These are phyloP conservation scores for Apis dorsata DNA, from an alignment of 1,140 invertebrate species.

Conservation along the genomic window DNA sequence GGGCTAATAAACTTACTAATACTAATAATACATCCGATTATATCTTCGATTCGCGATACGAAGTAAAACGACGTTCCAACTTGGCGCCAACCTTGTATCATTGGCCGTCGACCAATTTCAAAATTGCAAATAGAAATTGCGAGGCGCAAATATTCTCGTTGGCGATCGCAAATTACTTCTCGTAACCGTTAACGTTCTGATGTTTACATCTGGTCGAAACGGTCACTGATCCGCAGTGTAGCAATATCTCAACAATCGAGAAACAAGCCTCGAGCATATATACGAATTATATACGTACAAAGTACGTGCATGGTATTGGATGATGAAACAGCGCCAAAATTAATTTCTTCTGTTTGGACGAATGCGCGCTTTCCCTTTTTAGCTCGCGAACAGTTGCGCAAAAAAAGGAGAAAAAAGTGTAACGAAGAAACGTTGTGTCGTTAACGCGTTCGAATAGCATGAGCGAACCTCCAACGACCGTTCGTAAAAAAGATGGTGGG, in stretches of 20 bases:
- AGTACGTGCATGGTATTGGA: too few relatives aligned
- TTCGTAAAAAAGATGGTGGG: slow-evolving; percentile 4
- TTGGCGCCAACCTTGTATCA: background rate
- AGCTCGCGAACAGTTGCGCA: background rate
- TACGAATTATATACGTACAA: too few relatives aligned
- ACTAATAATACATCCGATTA: slow-evolving; percentile 15
- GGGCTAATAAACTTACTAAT: slow-evolving; percentile 54
- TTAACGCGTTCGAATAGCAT: slow-evolving; percentile 37
- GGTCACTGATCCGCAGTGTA: too few relatives aligned
- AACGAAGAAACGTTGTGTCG: background rate
- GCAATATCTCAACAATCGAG: too few relatives aligned
- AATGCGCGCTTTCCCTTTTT: background rate
- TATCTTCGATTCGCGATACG: background rate
- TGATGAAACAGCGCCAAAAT: background rate
- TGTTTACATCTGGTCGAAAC: too few relatives aligned
- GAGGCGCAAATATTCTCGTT: too few relatives aligned
- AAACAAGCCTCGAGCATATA: too few relatives aligned
- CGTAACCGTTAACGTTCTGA: too few relatives aligned
- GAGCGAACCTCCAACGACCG: slow-evolving; percentile 46
- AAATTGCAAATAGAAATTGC: background rate
- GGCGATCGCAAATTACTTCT: too few relatives aligned
- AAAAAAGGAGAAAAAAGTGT: background rate
- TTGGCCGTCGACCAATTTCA: slow-evolving; percentile 38
- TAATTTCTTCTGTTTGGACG: background rate
- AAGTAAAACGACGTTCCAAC: slow-evolving; percentile 13